Evolutionary conservation across 2,888 invertebrate species (phyloP).

Genomic region (Mellilla xanthometata): DNA sequence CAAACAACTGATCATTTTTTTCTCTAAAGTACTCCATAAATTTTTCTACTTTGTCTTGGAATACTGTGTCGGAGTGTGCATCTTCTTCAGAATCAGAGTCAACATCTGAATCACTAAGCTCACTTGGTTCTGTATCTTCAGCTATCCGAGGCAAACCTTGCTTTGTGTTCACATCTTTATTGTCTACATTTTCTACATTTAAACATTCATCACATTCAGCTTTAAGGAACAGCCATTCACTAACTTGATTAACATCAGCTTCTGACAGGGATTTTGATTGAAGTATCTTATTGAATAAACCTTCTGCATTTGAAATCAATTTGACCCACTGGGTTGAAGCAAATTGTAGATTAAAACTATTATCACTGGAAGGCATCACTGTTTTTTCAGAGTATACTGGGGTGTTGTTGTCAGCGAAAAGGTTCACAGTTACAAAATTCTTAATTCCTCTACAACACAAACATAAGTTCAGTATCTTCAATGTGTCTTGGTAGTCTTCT

Average conservation of each 20-base stretch:
- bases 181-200: conserved; percentile 77
- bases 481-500: conserved; percentile 85
- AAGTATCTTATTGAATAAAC: conserved; percentile 89
- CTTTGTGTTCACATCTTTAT: conserved; percentile 66
- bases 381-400: conserved; percentile 74
- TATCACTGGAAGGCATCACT: conserved; percentile 53
- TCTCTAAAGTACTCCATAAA: conserved; percentile 87
- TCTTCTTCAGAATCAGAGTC: conserved; percentile 83
- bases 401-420: conserved; percentile 85
- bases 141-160: conserved; percentile 76
- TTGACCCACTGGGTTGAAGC: conserved; percentile 92
- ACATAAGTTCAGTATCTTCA: conserved; percentile 86
- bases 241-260: conserved; percentile 87
- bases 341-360: conserved; percentile 89
- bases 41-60: conserved; percentile 87
- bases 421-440: conserved; percentile 88
- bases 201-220: conserved; percentile 94
- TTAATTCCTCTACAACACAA: conserved; percentile 86
- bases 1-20: conserved; percentile 86
- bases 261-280: conserved; percentile 87
- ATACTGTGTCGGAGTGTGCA: conserved; percentile 84
- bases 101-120: conserved; percentile 83
- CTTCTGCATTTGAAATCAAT: conserved; percentile 92
- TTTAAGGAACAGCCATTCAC: conserved; percentile 92
- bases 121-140: conserved; percentile 82